Evolutionary conservation across 2,113 vertebrate genomes (phyloP), one percentile per base, ranked within the genome.

Genomic region (Hemicordylus capensis): DNA sequence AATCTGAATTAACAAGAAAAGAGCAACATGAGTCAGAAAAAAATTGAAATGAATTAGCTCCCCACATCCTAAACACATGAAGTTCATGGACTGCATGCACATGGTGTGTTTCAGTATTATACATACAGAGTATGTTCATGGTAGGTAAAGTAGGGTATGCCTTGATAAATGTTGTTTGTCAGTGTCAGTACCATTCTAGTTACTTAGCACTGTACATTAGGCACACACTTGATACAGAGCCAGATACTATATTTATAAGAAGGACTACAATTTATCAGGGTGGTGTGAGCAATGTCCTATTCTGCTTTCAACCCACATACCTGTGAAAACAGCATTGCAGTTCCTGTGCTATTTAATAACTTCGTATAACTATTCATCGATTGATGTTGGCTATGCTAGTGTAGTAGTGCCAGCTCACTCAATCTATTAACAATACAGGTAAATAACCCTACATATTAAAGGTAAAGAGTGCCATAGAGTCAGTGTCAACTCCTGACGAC

Each of bases 1-100:
- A 99, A 96, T 99, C 99, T 99, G 86, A 78, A 93, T 26, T 82
- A 91, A 61, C 76, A 70, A 89, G 86, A 89, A 80, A 86, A 51
- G 81, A 26, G 28, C 22, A 64, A 63, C 1, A 7, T 4, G 74
- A 72, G 54, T 7, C 44, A 67, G 2, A 69, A 74, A 86, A 17
- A 5, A 70, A 42, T 15, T 87, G 54, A 14, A 56, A 80, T 17
- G 2, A 75, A 84, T 54, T 19, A 12, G 24, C 34, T 22, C 39
- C 8, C 46, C 22, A 37, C 20, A 34, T 46, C n/a, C 31, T 24
- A 48, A 42, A 44, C 22, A 26, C 15, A 19, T 34, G 14, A 34
- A 46, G 31, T 34, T 73, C 10, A 83, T 9, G n/a, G 37, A 54
- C 39, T 12, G n/a, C 22, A 19, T 4, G 12, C 31, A 17, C 15